These are phyloP conservation scores for Chloropsis cyanopogon DNA, from an alignment of 2,113 vertebrate genomes.

Conservation along the genomic window DNA sequence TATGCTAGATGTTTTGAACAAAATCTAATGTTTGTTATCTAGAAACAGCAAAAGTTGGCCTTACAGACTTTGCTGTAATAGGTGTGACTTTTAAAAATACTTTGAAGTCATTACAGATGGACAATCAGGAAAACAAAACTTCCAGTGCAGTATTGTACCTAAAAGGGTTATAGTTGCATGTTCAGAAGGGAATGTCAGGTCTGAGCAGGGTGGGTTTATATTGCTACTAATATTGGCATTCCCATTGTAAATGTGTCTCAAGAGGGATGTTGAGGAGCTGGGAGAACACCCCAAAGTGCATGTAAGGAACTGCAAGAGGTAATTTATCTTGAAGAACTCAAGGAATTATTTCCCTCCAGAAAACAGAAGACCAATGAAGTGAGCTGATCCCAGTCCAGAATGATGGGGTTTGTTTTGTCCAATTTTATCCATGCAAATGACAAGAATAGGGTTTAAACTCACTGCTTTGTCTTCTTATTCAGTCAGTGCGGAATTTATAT, in stretches of 20 bases:
- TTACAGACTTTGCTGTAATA: neutral
- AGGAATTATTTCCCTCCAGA: neutral
- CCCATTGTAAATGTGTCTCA: neutral
- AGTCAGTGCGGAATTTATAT: neutral
- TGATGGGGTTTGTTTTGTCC: neutral
- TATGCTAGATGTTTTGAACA: neutral
- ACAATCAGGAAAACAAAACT: neutral
- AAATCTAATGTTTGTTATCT: neutral
- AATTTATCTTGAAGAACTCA: neutral
- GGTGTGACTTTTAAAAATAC: neutral
- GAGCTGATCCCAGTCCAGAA: neutral
- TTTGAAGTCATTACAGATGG: neutral
- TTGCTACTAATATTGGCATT: neutral
- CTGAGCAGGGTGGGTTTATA: neutral
- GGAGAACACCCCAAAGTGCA: neutral
- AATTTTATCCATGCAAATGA: neutral
- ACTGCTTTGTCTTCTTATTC: neutral
- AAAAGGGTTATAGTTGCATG: accelerated
- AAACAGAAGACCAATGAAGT: neutral
- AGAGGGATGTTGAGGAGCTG: neutral
- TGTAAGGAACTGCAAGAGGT: neutral
- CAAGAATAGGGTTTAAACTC: neutral
- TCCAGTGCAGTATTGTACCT: neutral
- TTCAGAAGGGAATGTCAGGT: neutral
- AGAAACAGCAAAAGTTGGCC: neutral